Percentiles rank a stretch among this genome's conserved stretches.
These are phyloP conservation scores for Villa cingulata DNA, from an alignment of 2,888 invertebrate species.

Conservation along the genomic window DNA sequence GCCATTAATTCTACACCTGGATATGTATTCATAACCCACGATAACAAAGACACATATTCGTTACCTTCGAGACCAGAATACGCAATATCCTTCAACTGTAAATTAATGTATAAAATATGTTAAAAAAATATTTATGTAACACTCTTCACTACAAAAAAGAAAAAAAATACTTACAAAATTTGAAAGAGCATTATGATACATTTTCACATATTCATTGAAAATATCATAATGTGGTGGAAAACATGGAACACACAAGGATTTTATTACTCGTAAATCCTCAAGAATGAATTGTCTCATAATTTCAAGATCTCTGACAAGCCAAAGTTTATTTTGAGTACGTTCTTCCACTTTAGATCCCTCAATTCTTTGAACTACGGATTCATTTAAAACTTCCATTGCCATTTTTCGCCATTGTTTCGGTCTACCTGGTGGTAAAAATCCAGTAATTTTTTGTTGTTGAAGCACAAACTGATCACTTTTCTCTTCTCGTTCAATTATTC, in stretches of 20 bases:
- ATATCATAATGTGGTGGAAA: slow-evolving; percentile 94
- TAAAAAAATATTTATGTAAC: neutral
- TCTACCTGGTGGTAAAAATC: slow-evolving; percentile 86
- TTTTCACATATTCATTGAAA: slow-evolving; percentile 74
- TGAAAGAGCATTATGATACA: slow-evolving; percentile 86
- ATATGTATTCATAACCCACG: slow-evolving; percentile 89
- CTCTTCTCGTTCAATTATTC: slow-evolving; percentile 95
- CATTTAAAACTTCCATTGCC: slow-evolving; percentile 68
- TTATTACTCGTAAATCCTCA: slow-evolving; percentile 83
- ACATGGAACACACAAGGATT: slow-evolving; percentile 79
- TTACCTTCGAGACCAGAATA: slow-evolving; percentile 82
- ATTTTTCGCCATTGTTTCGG: slow-evolving; percentile 85
- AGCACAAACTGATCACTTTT: slow-evolving; percentile 80
- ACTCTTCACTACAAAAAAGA: no score
- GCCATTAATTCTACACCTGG: slow-evolving; percentile 76
- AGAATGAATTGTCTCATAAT: slow-evolving; percentile 71
- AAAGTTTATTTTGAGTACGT: slow-evolving; percentile 78
- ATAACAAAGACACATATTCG: slow-evolving; percentile 86
- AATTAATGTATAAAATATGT: neutral
- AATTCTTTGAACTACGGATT: slow-evolving; percentile 67
- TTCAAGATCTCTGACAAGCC: slow-evolving; percentile 91
- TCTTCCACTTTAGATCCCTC: slow-evolving; percentile 94
- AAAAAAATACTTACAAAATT: slow-evolving; percentile 48
- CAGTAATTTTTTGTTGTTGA: slow-evolving; percentile 47
- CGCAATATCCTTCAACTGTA: slow-evolving; percentile 72